phyloP scores from a whole-genome alignment of 2,888 invertebrate species.

The Drosophila stalkeri region DNA sequence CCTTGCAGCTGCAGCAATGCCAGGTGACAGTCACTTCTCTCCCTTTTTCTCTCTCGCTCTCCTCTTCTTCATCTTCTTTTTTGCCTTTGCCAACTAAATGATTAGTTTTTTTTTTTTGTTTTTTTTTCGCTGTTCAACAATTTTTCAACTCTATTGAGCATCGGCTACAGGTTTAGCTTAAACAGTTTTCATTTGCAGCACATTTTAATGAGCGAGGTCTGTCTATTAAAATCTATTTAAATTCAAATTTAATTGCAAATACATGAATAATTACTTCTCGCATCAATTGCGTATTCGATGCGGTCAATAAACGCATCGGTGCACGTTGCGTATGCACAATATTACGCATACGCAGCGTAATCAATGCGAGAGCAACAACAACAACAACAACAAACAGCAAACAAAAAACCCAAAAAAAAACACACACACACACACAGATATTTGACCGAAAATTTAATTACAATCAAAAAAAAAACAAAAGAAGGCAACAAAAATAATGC shows the following conservation, averaged over 20 bases:
- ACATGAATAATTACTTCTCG: slow-evolving; percentile 18
- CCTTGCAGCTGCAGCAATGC: no score
- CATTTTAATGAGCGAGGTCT: slow-evolving; percentile 8
- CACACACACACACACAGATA: no score
- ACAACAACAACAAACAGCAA: neutral
- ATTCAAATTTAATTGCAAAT: slow-evolving; percentile 10
- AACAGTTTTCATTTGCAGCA: neutral
- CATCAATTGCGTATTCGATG: neutral
- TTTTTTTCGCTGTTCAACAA: no score
- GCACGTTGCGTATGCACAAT: slow-evolving; percentile 19
- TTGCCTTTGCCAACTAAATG: no score
- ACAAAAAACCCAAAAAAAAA: neutral
- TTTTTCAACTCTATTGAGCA: no score
- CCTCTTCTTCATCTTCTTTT: no score
- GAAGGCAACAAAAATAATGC: neutral
- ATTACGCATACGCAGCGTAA: slow-evolving; percentile 32
- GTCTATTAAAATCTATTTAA: slow-evolving; percentile 6
- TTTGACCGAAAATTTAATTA: slow-evolving; percentile 6
- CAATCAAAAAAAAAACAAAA: neutral
- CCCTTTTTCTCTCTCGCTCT: no score
- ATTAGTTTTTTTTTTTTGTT: no score
- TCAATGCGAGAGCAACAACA: neutral
- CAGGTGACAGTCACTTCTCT: no score
- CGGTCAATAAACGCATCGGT: slow-evolving; percentile 10
- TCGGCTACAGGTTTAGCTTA: neutral